phyloP scores from a whole-genome alignment of 2,888 invertebrate genomes.

The Apotomis capreana region DNA sequence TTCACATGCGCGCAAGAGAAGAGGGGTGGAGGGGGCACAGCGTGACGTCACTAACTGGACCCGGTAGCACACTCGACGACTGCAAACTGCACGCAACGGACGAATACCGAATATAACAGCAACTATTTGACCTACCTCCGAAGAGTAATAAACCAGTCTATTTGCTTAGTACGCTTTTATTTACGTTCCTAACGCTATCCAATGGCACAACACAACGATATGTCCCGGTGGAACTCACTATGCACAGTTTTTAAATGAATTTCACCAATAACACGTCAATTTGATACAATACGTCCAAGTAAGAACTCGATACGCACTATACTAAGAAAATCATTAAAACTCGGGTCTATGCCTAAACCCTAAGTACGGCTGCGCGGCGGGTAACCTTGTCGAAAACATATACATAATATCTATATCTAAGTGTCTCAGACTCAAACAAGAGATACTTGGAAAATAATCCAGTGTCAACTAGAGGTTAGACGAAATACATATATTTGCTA shows the following conservation, averaged over 20 bases:
- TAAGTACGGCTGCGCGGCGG: not conserved
- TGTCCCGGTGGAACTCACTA: no score
- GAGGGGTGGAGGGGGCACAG: no score
- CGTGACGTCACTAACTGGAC: no score
- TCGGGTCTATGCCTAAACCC: not conserved
- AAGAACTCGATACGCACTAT: not conserved
- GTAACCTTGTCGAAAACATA: not conserved
- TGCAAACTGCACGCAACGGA: no score
- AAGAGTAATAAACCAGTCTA: no score
- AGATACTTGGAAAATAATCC: not conserved
- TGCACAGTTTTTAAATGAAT: no score
- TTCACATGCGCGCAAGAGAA: no score
- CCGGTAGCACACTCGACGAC: no score
- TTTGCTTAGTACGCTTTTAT: no score
- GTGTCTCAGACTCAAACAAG: not conserved
- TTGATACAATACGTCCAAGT: not conserved
- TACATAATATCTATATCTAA: not conserved
- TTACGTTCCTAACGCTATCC: not conserved
- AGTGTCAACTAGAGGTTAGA: not conserved
- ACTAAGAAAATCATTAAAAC: not conserved
- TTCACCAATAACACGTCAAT: not conserved
- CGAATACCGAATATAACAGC: no score
- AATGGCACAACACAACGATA: not conserved
- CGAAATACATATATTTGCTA: no score
- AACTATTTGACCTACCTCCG: no score